Base-by-base conservation (phyloP, 2,888 invertebrate genomes). In the Diploptera punctata region DNA sequence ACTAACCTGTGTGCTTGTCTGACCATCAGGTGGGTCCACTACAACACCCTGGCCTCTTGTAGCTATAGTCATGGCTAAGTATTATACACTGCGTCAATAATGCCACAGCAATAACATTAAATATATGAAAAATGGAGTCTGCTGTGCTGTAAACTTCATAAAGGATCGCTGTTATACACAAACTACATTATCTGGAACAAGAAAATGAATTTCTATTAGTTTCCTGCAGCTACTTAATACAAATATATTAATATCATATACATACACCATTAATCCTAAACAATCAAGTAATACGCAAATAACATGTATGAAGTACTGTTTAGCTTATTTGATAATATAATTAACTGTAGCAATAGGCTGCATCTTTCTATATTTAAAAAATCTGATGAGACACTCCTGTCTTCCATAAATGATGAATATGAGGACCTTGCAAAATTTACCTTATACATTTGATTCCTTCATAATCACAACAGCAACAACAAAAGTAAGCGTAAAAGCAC, bases 11-110 rank as follows among this genome's bases (percentile, higher is more conserved):
- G 70, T 75, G 47, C 62, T 71, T 13, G 71, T 65, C 18, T 79
- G 78, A 70, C 78, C 78, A 74, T 88, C 88, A 76, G 87, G 84
- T 80, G 86, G 86, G 80, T 88, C 88, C 79, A 86, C 85, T 77
- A 86, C 84, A 77, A 86, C 84, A 80, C 86, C 86, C 82, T 88
- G 88, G 81, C 87, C 88, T 83, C 87, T 86, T 73, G 88, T 88
- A 81, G 87, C 87, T 81, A 88, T 88, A 80, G 88, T 88, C 88
- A 88, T 88, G 81, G 82, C 85, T 71, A 65, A 31, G 13, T 49
- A 10, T 2, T 33, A 24, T 69, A 52, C n/a, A 29, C 21, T 54
- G 18, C 33, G 65, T 65, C 26, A 70, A 61, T 70, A n/a, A 43
- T 43, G 38, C 71, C 71, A 68, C 68, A 19, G 24, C 43, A 71